Base-by-base conservation (phyloP, 2,888 invertebrate species). In the Eupeodes latifasciatus region DNA sequence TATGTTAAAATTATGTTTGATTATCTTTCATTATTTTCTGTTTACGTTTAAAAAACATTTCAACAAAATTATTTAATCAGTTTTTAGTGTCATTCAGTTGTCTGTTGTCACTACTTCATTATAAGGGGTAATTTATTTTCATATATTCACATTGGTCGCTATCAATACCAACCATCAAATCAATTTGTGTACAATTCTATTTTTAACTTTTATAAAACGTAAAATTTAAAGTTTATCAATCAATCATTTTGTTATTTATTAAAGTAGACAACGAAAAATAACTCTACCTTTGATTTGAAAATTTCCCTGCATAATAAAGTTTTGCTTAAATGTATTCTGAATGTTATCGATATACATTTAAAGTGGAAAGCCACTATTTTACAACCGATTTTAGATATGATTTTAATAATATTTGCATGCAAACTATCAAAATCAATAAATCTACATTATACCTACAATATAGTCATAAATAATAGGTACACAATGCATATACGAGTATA, bases 191-290 rank as follows among this genome's bases (percentile, higher is more conserved):
- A 27, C 36, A 3, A n/a, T 34, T 67, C 51, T 67, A 67, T 51
- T 67, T 67, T 67, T 34, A 67, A 51, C 6, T 53, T 53, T 27
- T 27, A 27, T 3, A 0, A 53, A 69, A 69, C 69, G 53, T 36
- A 69, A 71, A 55, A 19, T 71, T 55, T 71, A 9, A 55, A 55
- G 55, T 55, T 55, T 71, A 40, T 19, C 40, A 55, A 71, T 55
- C 71, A 71, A 71, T 71, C 71, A 53, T 69, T 69, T 53, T 36
- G 6, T 16, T 53, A 5, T 14, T 16, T 40, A 40, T 27, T 2
- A 40, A 9, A 40, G 40, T 40, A 40, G 9, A 40, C 0, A 40
- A 40, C 0, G n/a, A 27, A 51, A 34, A 40, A 16, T 19, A 40
- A 62, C n/a, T 40, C 49, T 49, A 40, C 0, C 5, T 27, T 2